Conservation (phyloP, 2,888 invertebrate genomes). For the Sarcophaga caerulescens region DNA sequence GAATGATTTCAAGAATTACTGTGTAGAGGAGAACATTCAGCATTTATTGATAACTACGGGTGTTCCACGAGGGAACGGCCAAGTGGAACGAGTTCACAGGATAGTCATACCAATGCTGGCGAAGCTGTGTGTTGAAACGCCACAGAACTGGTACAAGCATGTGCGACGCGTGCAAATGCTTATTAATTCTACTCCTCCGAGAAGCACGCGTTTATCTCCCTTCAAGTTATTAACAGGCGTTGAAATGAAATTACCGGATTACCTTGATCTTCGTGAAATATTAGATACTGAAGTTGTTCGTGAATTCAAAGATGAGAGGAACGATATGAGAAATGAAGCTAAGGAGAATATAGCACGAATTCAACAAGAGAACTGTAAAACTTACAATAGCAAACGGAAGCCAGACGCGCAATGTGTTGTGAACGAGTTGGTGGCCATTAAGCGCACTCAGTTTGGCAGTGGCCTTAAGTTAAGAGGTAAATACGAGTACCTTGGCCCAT, state of each 20-base stretch:
- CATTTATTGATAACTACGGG: conserved; percentile 50
- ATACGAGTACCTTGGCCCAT: conserved; percentile 52
- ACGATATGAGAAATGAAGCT: background rate
- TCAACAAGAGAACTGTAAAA: conserved; percentile 31
- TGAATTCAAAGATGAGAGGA: background rate
- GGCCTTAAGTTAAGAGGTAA: conserved; percentile 52
- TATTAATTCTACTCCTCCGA: conserved; percentile 67
- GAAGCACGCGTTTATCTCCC: conserved; percentile 50
- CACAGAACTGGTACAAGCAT: conserved; percentile 71
- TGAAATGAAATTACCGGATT: conserved; percentile 51
- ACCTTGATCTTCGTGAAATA: conserved; percentile 41
- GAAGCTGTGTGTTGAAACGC: conserved; percentile 74
- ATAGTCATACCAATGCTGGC: conserved; percentile 74
- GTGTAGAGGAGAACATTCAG: conserved; percentile 31
- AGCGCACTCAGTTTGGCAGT: conserved; percentile 54
- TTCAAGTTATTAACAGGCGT: conserved; percentile 57
- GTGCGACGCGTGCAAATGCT: conserved; percentile 10
- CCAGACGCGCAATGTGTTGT: background rate
- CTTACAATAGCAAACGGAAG: conserved; percentile 23
- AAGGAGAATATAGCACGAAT: background rate
- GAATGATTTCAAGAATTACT: conserved; percentile 45
- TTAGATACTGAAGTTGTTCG: conserved; percentile 5
- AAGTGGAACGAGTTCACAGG: conserved; percentile 64
- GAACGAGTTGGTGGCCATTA: conserved; percentile 56
- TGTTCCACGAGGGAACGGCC: conserved; percentile 64